phyloP scores from a whole-genome alignment of 2,113 vertebrate genomes.

The Microcebus tavaratra region DNA sequence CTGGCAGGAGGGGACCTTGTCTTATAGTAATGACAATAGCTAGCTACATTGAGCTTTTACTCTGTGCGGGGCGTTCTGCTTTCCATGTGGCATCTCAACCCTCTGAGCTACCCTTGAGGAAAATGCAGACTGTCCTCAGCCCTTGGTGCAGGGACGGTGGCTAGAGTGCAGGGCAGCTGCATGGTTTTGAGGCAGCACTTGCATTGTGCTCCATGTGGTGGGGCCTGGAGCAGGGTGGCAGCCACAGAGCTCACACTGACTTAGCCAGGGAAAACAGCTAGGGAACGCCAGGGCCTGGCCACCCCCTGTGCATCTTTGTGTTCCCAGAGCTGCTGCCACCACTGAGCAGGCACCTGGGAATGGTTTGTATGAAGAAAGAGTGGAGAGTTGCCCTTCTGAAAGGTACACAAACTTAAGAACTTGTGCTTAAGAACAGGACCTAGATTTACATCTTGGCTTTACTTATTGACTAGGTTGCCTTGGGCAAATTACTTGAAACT shows the following conservation, averaged over 20 bases:
- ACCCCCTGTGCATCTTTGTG: not conserved
- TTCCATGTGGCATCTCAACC: not conserved
- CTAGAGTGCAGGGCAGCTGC: not conserved
- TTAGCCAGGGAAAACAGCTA: not conserved
- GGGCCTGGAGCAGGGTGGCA: not conserved
- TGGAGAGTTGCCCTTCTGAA: not conserved
- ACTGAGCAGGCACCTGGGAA: not conserved
- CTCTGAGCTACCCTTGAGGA: not conserved
- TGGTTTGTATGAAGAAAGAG: not conserved
- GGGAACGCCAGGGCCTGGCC: not conserved
- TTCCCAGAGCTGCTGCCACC: not conserved
- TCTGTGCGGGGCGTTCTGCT: not conserved
- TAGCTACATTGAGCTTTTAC: constrained; percentile 21
- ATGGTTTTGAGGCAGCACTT: not conserved
- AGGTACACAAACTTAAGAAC: not conserved
- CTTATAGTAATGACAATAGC: not conserved
- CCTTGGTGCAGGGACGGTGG: not conserved
- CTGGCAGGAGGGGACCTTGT: not conserved
- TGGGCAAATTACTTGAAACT: not conserved
- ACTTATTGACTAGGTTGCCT: not conserved
- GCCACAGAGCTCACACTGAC: not conserved
- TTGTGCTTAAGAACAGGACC: not conserved
- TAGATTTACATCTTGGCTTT: not conserved
- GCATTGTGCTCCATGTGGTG: not conserved
- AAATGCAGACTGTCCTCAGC: not conserved